phyloP scores from a whole-genome alignment of 2,888 invertebrate species.

The Microplitis manilae region DNA sequence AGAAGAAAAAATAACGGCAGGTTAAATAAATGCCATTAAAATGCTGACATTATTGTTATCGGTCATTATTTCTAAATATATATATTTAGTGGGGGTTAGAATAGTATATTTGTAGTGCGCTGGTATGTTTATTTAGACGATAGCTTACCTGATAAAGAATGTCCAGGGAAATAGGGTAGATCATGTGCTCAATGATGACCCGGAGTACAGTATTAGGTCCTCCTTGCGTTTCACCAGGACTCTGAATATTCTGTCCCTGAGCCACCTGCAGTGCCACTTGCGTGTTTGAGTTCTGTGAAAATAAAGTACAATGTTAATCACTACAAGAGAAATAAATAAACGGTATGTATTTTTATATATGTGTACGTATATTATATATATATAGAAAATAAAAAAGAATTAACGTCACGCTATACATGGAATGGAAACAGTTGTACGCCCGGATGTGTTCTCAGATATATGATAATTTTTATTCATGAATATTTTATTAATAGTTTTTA shows the following conservation, averaged over 20 bases:
- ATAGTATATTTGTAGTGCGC: no score
- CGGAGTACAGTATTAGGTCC: conserved; percentile 97
- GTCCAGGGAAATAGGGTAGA: conserved; percentile 98
- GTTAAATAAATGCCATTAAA: no score
- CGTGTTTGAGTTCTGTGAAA: conserved; percentile 76
- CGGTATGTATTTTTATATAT: not conserved
- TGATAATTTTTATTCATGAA: not conserved
- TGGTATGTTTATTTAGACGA: no score
- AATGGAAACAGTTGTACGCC: not conserved
- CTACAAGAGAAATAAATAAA: not conserved
- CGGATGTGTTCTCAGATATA: not conserved
- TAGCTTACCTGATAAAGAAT: conserved; percentile 86
- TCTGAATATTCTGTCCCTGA: conserved; percentile 76
- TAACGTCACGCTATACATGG: not conserved
- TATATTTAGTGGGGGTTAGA: no score
- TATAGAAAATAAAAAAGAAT: conserved; percentile 5
- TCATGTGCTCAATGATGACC: conserved; percentile 98
- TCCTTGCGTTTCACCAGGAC: conserved; percentile 80
- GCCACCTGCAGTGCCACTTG: conserved; percentile 90
- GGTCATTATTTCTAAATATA: no score
- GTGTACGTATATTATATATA: not conserved
- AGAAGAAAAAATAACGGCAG: no score
- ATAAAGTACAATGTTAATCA: conserved; percentile 9
- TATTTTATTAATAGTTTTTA: not conserved
- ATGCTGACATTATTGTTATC: no score